Percentiles rank a stretch among this genome's conserved stretches.
Evolutionary conservation across 1,140 invertebrate species (phyloP).

Genomic region (Scaptomyza pallida): DNA sequence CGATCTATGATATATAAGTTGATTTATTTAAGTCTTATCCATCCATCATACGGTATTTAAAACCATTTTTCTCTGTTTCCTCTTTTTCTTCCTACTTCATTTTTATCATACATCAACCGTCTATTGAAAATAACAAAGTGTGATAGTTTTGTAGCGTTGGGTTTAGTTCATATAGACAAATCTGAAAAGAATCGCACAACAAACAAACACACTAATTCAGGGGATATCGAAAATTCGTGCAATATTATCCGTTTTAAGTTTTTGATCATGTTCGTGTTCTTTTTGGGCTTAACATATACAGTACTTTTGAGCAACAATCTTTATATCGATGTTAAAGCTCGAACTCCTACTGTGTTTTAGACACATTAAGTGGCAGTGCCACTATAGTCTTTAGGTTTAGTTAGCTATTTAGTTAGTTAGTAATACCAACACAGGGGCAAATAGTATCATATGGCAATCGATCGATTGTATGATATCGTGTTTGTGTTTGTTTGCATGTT

Average conservation of each 20-base stretch:
- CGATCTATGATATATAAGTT: constrained; percentile 1
- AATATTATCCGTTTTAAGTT: neutral
- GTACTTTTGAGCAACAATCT: constrained; percentile 37
- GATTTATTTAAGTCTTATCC: constrained; percentile 10
- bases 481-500: constrained; percentile 14
- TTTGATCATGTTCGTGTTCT: constrained; percentile 14
- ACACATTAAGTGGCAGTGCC: neutral
- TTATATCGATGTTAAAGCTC: constrained; percentile 16
- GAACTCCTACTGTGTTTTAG: constrained; percentile 52
- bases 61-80: constrained; percentile 31
- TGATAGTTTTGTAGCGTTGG: neutral
- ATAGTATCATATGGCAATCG: no score
- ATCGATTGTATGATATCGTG: neutral
- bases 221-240: neutral
- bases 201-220: neutral
- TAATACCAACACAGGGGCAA: neutral
- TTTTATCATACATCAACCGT: neutral
- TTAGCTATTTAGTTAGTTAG: neutral
- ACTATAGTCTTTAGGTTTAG: neutral
- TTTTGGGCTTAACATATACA: constrained; percentile 27
- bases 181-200: neutral
- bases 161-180: neutral
- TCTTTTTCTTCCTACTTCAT: constrained; percentile 31
- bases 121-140: neutral
- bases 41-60: constrained; percentile 3